A percentile compares a stretch with the other conserved stretches of the same genome.
Conservation (phyloP, 1,140 invertebrate species). For the Drosophila ambigua region DNA sequence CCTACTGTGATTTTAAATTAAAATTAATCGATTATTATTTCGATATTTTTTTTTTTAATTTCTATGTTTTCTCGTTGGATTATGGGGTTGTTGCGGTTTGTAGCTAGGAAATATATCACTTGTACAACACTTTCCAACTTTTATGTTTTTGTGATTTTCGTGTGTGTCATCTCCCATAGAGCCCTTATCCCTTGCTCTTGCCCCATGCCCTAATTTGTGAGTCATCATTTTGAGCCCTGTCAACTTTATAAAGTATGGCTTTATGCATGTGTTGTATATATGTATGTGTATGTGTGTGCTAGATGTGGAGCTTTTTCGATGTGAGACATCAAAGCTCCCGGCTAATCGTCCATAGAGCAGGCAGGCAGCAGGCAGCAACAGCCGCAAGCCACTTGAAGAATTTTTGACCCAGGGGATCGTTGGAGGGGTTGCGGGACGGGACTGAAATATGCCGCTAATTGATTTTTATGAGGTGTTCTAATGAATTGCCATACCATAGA, state of each 20-base stretch:
- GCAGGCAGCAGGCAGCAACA: not conserved
- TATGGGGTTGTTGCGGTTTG: too few relatives aligned
- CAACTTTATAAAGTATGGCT: conserved; percentile 21
- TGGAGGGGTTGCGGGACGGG: not conserved
- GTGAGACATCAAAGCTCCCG: conserved; percentile 6
- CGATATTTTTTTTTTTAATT: too few relatives aligned
- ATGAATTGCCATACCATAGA: conserved; percentile 50
- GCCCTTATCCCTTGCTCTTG: too few relatives aligned
- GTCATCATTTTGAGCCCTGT: conserved; percentile 36
- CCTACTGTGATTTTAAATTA: too few relatives aligned
- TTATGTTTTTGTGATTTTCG: too few relatives aligned
- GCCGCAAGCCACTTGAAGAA: conserved; percentile 18
- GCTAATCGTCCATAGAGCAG: not conserved
- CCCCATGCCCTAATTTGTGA: conserved; percentile 13
- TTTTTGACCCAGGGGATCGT: conserved; percentile 33
- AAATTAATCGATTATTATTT: too few relatives aligned
- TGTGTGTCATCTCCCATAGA: too few relatives aligned
- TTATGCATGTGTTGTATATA: conserved; percentile 4
- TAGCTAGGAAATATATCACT: too few relatives aligned
- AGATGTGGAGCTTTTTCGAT: too few relatives aligned
- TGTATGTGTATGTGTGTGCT: too few relatives aligned
- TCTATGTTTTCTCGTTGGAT: too few relatives aligned
- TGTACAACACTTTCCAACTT: too few relatives aligned
- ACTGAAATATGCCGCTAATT: conserved; percentile 45
- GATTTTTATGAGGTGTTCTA: conserved; percentile 72